These are phyloP conservation scores for Drosophila ananassae DNA, from an alignment of 1,140 invertebrate species.

Conservation along the genomic window DNA sequence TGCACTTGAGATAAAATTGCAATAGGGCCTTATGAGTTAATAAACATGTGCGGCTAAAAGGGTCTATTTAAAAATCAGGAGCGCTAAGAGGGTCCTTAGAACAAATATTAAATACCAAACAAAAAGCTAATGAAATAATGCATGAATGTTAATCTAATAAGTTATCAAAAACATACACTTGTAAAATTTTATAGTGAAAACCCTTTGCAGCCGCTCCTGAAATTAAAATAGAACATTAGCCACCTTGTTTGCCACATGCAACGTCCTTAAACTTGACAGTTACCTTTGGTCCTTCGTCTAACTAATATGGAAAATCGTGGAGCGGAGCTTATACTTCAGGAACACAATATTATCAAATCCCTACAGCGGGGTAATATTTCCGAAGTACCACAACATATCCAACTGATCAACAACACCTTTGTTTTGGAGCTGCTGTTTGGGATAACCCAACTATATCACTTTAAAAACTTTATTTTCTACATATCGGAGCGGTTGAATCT, in stretches of 20 bases:
- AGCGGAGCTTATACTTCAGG: constrained; percentile 53
- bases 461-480: constrained; percentile 73
- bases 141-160: not conserved
- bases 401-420: constrained; percentile 51
- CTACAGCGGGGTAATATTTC: not conserved
- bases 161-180: not conserved
- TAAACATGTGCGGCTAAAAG: constrained; percentile 44
- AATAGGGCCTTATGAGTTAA: constrained; percentile 61
- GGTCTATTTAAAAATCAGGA: constrained; percentile 18
- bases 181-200: not conserved
- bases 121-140: not conserved
- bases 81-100: constrained; percentile 7
- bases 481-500: constrained; percentile 64
- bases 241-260: constrained; percentile 33
- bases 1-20: constrained; percentile 65
- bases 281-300: constrained; percentile 30
- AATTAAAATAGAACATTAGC: constrained; percentile 7
- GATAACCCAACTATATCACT: constrained; percentile 54
- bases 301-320: constrained; percentile 42
- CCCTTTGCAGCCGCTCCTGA: constrained; percentile 24
- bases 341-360: not conserved
- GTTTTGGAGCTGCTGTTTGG: constrained; percentile 48
- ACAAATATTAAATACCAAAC: not conserved
- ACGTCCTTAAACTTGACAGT: constrained; percentile 54
- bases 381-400: constrained; percentile 1